phyloP scores from a whole-genome alignment of 2,113 vertebrate genomes.

The Boleophthalmus pectinirostris region DNA sequence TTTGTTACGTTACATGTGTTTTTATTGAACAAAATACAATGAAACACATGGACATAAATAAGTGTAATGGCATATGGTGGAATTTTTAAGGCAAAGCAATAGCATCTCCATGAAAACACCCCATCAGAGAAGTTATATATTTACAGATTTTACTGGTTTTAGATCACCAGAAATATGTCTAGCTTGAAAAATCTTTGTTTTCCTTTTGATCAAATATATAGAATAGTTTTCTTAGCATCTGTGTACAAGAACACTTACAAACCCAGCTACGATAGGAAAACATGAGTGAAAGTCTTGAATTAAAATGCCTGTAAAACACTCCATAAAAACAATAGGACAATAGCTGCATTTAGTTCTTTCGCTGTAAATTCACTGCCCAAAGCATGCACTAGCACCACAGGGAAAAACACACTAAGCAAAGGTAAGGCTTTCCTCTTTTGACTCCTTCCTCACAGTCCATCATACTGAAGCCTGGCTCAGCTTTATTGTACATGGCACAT shows the following conservation, averaged over 20 bases:
- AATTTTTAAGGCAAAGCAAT: too few species aligned
- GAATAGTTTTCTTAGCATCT: neutral
- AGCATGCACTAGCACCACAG: constrained; percentile 29
- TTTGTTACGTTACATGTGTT: too few species aligned
- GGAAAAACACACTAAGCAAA: constrained; percentile 41
- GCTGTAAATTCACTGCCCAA: constrained; percentile 41
- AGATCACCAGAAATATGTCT: neutral
- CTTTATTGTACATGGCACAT: constrained; percentile 58
- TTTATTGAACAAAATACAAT: too few species aligned
- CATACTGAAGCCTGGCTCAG: constrained; percentile 43
- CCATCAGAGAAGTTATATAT: too few species aligned
- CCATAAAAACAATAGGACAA: constrained; percentile 41
- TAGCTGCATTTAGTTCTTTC: constrained; percentile 41
- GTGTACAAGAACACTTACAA: neutral
- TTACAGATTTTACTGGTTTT: neutral
- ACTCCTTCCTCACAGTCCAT: constrained; percentile 55
- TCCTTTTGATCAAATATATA: neutral
- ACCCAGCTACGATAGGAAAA: constrained; percentile 3
- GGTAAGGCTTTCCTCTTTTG: constrained; percentile 49
- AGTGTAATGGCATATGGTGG: too few species aligned
- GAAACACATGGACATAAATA: too few species aligned
- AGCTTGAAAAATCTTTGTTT: neutral
- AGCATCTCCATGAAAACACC: too few species aligned
- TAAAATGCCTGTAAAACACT: constrained; percentile 47
- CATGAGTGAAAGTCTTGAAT: constrained; percentile 37